Conservation (phyloP, 2,113 vertebrate genomes). For the Neoarius graeffei region DNA sequence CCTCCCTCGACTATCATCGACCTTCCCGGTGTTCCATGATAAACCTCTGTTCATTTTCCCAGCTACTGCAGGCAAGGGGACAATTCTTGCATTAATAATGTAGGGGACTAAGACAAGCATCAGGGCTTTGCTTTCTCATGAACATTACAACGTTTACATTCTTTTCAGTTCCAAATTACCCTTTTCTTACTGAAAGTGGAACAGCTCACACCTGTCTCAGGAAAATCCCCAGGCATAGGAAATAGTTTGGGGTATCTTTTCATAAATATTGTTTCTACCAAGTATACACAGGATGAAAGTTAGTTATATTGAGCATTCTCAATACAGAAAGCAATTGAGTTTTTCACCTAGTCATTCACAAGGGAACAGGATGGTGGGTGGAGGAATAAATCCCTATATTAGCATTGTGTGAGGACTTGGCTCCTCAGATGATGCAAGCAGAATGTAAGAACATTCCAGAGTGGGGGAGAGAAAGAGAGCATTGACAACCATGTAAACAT, state of each 20-base stretch:
- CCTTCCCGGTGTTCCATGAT: slow-evolving; percentile 39
- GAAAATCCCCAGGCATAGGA: not conserved
- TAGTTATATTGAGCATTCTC: not conserved
- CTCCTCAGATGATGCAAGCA: slow-evolving; percentile 23
- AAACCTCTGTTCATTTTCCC: slow-evolving; percentile 54
- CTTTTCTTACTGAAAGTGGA: not conserved
- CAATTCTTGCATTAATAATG: slow-evolving; percentile 48
- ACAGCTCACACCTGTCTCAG: not conserved
- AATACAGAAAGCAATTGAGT: not conserved
- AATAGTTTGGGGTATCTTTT: not conserved
- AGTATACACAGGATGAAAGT: not conserved
- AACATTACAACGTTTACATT: not conserved
- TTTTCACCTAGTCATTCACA: not conserved
- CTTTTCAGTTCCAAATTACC: not conserved
- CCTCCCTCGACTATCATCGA: slow-evolving; percentile 42
- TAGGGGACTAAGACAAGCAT: not conserved
- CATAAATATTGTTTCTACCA: not conserved
- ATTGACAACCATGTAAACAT: not conserved
- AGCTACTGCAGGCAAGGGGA: slow-evolving; percentile 50
- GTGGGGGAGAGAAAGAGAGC: not conserved
- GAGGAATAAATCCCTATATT: not conserved
- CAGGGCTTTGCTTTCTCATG: not conserved
- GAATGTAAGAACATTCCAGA: slow-evolving; percentile 6
- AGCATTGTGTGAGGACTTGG: not conserved
- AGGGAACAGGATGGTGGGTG: not conserved